These are phyloP conservation scores for Sarcophaga variegata DNA, from an alignment of 2,888 invertebrate species.

Conservation along the genomic window DNA sequence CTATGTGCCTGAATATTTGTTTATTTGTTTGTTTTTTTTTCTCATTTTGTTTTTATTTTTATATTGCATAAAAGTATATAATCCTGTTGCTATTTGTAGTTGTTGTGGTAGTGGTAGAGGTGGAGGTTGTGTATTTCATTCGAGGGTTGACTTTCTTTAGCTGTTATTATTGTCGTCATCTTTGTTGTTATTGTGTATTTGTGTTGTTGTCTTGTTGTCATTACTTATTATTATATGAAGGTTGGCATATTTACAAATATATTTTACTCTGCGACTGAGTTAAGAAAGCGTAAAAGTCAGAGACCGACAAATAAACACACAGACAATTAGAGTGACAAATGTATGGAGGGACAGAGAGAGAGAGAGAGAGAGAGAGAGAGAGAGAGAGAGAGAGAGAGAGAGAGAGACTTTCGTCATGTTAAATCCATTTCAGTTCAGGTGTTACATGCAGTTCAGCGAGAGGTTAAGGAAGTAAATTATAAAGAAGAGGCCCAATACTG, in stretches of 20 bases:
- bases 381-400: conserved; percentile 27
- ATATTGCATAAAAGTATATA: conserved; percentile 31
- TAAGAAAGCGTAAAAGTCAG: neutral
- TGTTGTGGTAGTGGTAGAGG: conserved; percentile 16
- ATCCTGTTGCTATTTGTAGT: conserved; percentile 59
- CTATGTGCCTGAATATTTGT: neutral
- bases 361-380: conserved; percentile 13
- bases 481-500: neutral
- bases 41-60: neutral
- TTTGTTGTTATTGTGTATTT: conserved; percentile 35
- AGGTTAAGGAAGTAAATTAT: neutral
- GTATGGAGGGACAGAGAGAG: neutral
- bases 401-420: conserved; percentile 39
- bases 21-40: neutral
- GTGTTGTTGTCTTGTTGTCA: conserved; percentile 16
- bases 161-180: conserved; percentile 22
- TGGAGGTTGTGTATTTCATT: neutral
- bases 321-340: conserved; percentile 3
- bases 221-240: conserved; percentile 52
- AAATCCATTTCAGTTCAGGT: conserved; percentile 21
- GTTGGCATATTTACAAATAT: neutral
- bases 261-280: neutral
- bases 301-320: neutral
- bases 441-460: neutral
- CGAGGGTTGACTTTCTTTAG: conserved; percentile 39